phyloP scores from a whole-genome alignment of 2,888 invertebrate species.

The Cosmorhoe ocellata region DNA sequence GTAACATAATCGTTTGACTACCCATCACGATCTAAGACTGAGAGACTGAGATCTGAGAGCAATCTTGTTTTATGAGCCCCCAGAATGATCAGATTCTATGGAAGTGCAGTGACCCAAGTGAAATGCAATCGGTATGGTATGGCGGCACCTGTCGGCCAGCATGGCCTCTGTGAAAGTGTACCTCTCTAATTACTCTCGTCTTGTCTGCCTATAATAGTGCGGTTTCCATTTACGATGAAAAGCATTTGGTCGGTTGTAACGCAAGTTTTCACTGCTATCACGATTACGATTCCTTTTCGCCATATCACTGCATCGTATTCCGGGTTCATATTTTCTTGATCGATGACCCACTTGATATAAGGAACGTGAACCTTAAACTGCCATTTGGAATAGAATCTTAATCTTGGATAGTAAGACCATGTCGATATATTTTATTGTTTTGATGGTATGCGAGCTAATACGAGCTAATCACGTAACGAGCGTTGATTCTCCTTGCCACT shows the following conservation, averaged over 20 bases:
- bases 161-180: slow-evolving; percentile 64
- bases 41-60: slow-evolving; percentile 1
- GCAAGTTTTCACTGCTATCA: slow-evolving; percentile 22
- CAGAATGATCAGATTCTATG: slow-evolving; percentile 19
- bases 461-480: no score
- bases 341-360: no score
- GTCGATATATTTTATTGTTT: no score
- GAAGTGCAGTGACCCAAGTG: slow-evolving; percentile 69
- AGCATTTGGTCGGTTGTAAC: slow-evolving; percentile 21
- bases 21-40: slow-evolving; percentile 3
- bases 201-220: slow-evolving; percentile 44
- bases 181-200: slow-evolving; percentile 66
- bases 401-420: no score
- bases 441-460: no score
- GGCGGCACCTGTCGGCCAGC: slow-evolving; percentile 45
- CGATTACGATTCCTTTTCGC: not conserved
- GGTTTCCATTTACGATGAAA: slow-evolving; percentile 32
- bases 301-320: not conserved
- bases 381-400: no score
- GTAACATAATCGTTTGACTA: slow-evolving; percentile 2
- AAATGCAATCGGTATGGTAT: slow-evolving; percentile 52
- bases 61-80: slow-evolving; percentile 11
- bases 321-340: no score
- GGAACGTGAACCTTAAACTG: no score
- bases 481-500: no score